Conservation (phyloP, 2,113 vertebrate genomes). For the Notiomystis cincta region DNA sequence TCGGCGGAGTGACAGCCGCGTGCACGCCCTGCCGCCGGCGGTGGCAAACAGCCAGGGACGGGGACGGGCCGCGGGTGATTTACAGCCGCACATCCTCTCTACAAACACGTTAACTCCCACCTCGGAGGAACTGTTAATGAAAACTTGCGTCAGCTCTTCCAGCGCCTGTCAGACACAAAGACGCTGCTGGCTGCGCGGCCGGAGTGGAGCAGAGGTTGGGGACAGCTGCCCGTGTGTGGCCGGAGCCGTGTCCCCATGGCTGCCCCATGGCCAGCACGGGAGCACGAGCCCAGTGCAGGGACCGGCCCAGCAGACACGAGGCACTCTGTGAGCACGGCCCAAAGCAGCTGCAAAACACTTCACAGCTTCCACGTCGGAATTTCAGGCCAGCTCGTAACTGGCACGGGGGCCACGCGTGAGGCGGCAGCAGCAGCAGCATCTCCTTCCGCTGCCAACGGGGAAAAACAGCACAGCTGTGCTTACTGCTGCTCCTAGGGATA, state of each 20-base stretch:
- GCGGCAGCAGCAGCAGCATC: neutral
- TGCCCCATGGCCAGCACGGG: fast-evolving
- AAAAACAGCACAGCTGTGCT: neutral
- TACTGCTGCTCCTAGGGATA: neutral
- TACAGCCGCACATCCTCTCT: slow-evolving; percentile 14
- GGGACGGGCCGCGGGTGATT: slow-evolving; percentile 33
- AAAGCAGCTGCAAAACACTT: neutral
- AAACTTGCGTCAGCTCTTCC: slow-evolving; percentile 29
- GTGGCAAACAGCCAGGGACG: slow-evolving; percentile 3
- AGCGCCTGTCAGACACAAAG: neutral
- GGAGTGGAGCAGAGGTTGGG: neutral
- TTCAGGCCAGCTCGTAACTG: neutral
- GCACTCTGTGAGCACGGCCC: fast-evolving
- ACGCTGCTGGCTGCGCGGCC: fast-evolving
- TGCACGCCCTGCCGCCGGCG: slow-evolving; percentile 11
- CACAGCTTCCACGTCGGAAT: neutral
- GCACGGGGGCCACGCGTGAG: neutral
- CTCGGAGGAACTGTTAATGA: slow-evolving; percentile 35
- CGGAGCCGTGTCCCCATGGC: fast-evolving
- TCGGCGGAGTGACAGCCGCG: neutral
- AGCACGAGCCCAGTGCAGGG: fast-evolving
- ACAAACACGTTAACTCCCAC: slow-evolving; percentile 49
- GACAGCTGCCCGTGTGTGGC: fast-evolving
- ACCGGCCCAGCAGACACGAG: neutral
- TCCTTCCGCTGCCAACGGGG: neutral